Base-by-base conservation (phyloP, 2,888 invertebrate species). In the Tipula lateralis region DNA sequence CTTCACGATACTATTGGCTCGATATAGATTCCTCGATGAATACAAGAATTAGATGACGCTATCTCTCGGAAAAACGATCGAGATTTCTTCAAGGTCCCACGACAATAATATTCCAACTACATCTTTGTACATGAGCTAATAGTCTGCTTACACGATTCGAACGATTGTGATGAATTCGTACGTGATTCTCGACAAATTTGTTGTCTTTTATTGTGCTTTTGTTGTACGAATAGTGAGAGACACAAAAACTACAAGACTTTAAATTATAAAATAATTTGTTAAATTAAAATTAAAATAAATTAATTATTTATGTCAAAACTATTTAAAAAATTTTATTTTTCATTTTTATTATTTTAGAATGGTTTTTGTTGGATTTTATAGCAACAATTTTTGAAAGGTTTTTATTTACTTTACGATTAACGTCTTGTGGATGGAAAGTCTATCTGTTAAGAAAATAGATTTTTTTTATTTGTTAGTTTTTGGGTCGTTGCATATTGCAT, bases 251-350 rank as follows among this genome's bases (percentile, higher is more conserved):
- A 50, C 44, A 16, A 50, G 44, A 50, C 16, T 50, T 50, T 36
- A n/a, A 50, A 50, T 50, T 50, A 50, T 50, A 50, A 50, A 50
- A 50, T 50, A 50, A 50, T 50, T 50, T 50, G 44, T 50, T 6
- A 16, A 50, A 50, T 50, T 16, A 39, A 39, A 39, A 39, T 39
- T 39, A 13, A 50, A 50, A 44, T 6, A 50, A 50, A 50, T 50
- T 50, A 50, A 50, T 50, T 50, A 50, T 50, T 50, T 50, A 50
- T 50, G 44, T 50, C 44, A 50, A 50, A 50, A 50, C 44, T 50
- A 50, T 50, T 50, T 50, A 50, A 50, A 50, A 6, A 50, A 50
- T 19, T 6, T 50, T 50, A 4, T 5, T 50, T 50, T 50, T 50
- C n/a, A n/a, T 44, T 50, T 16, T 16, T 50, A 50, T 50, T 16